phyloP scores from a whole-genome alignment of 2,113 vertebrate genomes.

The Glaucidium brasilianum region DNA sequence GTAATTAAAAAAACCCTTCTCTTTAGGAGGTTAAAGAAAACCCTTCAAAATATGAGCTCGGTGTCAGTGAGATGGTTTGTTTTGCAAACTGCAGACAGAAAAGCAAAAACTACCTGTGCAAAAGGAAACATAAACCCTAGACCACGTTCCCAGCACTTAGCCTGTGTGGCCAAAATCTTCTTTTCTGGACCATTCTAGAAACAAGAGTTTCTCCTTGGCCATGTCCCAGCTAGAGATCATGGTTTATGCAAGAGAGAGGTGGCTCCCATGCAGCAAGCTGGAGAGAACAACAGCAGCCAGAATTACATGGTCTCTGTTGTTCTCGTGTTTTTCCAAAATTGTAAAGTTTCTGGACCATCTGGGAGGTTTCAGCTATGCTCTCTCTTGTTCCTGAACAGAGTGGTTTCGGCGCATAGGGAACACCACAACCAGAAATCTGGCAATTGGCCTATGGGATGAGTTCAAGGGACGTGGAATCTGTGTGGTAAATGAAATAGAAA shows the following conservation, averaged over 20 bases:
- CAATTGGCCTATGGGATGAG: background rate
- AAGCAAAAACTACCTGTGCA: background rate
- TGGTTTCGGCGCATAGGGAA: background rate
- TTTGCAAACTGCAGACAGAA: background rate
- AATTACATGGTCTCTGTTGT: background rate
- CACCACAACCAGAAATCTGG: background rate
- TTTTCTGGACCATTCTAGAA: background rate
- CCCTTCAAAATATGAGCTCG: background rate
- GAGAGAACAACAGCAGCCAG: background rate
- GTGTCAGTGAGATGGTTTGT: background rate
- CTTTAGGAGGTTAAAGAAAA: background rate
- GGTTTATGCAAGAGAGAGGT: background rate
- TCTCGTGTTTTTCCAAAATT: background rate
- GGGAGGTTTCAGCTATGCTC: background rate
- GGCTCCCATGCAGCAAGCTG: background rate
- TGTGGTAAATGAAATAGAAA: background rate
- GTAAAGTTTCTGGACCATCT: background rate
- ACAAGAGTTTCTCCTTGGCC: background rate
- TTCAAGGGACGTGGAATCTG: background rate
- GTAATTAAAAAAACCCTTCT: background rate
- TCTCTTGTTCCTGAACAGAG: background rate
- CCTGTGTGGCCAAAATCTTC: background rate
- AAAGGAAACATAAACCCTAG: background rate
- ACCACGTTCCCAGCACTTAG: background rate
- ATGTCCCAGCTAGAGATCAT: background rate